Evolutionary conservation across 37 sponge, comb jelly and placozoan genomes (phyloP).

Genomic region (Hexactinellida sp.): DNA sequence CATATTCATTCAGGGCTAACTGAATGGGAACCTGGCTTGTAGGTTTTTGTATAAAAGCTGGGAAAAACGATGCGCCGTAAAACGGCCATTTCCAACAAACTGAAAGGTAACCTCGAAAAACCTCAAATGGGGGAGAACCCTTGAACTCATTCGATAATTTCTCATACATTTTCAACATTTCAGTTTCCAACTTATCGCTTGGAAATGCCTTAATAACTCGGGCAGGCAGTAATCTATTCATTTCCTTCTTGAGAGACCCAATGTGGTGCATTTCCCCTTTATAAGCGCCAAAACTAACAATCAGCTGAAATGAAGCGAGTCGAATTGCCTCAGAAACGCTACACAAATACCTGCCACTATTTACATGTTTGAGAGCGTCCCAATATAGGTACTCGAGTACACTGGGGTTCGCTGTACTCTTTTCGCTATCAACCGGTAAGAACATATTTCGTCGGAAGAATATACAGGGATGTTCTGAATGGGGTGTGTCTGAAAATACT

Average conservation of each 20-base stretch:
- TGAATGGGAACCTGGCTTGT: background rate
- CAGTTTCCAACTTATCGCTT: background rate
- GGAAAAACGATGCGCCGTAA: constrained; percentile 45
- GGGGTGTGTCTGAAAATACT: background rate
- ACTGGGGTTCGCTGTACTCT: background rate
- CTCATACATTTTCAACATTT: constrained; percentile 1
- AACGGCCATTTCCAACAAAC: constrained; percentile 67
- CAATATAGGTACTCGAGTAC: background rate
- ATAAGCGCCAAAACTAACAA: background rate
- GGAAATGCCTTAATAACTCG: constrained; percentile 1
- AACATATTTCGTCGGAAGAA: background rate
- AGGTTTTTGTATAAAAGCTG: background rate
- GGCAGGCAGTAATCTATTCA: background rate
- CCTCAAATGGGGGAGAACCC: background rate
- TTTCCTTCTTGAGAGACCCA: background rate
- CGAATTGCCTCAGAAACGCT: constrained; percentile 43
- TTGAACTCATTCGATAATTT: background rate
- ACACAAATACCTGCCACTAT: constrained; percentile 50
- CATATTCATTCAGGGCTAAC: background rate
- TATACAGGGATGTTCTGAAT: background rate
- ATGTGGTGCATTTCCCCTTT: background rate
- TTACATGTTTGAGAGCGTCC: constrained; percentile 40
- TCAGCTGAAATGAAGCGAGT: constrained; percentile 25
- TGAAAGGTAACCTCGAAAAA: constrained; percentile 31
- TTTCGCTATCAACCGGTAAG: background rate